Evolutionary conservation across 2,888 invertebrate genomes (phyloP).

Genomic region (Dugesia japonica): DNA sequence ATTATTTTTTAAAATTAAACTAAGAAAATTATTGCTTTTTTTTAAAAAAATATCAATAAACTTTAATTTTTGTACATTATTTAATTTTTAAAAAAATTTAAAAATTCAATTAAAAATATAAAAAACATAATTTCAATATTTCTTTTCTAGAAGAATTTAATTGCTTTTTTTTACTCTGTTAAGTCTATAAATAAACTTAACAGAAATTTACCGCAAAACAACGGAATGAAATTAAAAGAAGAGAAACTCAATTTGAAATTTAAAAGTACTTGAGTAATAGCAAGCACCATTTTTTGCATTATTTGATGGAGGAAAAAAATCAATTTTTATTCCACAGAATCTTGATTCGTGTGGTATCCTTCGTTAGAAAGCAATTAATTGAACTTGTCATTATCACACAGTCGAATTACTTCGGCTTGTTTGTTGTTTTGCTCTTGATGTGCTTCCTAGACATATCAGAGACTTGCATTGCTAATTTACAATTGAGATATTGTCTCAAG

Average conservation of each 20-base stretch:
- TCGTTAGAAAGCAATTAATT: slow-evolving; percentile 10
- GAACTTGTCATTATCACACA: slow-evolving; percentile 20
- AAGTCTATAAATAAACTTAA: no score
- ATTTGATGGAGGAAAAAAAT: background rate
- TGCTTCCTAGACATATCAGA: slow-evolving; percentile 20
- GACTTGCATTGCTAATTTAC: background rate
- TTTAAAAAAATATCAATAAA: no score
- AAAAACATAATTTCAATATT: no score
- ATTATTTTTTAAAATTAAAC: no score
- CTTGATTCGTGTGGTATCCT: background rate
- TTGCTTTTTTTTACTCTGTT: no score
- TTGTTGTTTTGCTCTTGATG: slow-evolving; percentile 20
- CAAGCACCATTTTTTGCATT: background rate
- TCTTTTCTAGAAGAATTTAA: no score
- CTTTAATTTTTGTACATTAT: no score
- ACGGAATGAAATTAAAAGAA: background rate
- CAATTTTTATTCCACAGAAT: background rate
- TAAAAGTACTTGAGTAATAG: background rate
- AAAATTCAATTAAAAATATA: no score
- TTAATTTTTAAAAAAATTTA: no score
- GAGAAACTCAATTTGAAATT: background rate
- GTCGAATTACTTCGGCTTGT: slow-evolving; percentile 11
- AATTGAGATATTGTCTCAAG: slow-evolving; percentile 10
- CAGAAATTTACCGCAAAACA: background rate
- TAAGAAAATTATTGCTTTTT: no score